Percentiles rank a stretch among this genome's conserved stretches.
Evolutionary conservation across 2,113 vertebrate species (phyloP).

Genomic region (Sylvietta virens): DNA sequence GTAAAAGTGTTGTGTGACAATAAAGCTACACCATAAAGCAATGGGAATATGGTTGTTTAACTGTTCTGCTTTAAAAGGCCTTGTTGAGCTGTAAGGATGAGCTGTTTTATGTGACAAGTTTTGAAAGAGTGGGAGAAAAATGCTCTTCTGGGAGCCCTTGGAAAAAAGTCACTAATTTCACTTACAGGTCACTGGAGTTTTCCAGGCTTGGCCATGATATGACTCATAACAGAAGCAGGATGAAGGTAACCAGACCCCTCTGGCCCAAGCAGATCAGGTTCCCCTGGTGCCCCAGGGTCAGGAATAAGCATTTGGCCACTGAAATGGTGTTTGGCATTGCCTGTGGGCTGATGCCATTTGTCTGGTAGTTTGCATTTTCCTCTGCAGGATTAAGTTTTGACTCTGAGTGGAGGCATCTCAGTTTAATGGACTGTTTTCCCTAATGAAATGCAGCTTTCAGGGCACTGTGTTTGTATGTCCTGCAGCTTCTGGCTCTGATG

Average conservation of each 20-base stretch:
- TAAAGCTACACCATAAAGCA: not conserved
- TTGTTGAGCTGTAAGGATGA: not conserved
- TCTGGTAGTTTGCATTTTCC: not conserved
- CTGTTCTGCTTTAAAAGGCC: not conserved
- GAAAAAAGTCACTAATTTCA: not conserved
- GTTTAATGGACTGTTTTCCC: not conserved
- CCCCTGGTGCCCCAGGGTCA: not conserved
- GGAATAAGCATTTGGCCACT: not conserved
- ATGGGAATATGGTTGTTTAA: not conserved
- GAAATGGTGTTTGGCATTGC: not conserved
- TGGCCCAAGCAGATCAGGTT: not conserved
- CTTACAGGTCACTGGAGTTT: not conserved
- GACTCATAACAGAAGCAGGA: not conserved
- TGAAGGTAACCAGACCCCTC: not conserved
- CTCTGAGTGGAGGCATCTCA: not conserved
- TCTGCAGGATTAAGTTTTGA: not conserved
- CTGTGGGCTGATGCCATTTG: not conserved
- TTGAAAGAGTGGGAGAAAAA: not conserved
- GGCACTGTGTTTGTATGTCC: not conserved
- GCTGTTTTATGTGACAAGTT: not conserved
- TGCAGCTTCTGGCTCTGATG: not conserved
- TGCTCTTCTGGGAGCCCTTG: not conserved
- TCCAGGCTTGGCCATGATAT: not conserved
- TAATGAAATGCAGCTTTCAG: not conserved
- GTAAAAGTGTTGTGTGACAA: not conserved